phyloP scores from a whole-genome alignment of 2,797 vertebrate species.

The Poecilia picta region DNA sequence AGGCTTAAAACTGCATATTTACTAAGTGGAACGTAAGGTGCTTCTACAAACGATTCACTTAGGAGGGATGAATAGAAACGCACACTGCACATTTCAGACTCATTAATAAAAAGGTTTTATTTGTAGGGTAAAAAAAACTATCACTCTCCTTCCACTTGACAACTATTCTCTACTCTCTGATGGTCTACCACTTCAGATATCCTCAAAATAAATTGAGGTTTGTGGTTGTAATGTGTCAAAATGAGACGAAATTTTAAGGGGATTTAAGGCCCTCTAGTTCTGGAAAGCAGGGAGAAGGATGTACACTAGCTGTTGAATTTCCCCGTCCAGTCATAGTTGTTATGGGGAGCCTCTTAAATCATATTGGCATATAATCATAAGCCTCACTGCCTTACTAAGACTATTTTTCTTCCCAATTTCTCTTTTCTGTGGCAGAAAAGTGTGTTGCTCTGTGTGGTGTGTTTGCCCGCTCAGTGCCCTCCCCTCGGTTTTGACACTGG shows the following conservation, averaged over 20 bases:
- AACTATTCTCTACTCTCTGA: not conserved
- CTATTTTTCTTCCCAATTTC: slow-evolving; percentile 63
- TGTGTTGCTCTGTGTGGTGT: slow-evolving; percentile 56
- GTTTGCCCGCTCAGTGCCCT: slow-evolving; percentile 70
- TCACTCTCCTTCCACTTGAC: not conserved
- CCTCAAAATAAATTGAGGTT: not conserved
- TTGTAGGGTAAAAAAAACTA: not conserved
- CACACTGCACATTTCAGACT: not conserved
- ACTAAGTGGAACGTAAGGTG: not conserved
- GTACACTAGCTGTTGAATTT: slow-evolving; percentile 21
- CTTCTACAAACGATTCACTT: not conserved
- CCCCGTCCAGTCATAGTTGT: slow-evolving; percentile 35
- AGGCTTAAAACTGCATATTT: not conserved
- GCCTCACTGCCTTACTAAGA: slow-evolving; percentile 77
- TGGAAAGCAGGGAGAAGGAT: slow-evolving; percentile 6
- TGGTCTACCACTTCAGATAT: not conserved
- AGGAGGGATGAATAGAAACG: not conserved
- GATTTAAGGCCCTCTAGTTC: slow-evolving; percentile 8
- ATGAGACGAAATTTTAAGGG: not conserved
- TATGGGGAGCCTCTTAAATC: slow-evolving; percentile 52
- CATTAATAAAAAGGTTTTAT: not conserved
- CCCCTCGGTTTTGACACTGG: slow-evolving; percentile 71
- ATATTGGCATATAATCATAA: slow-evolving; percentile 75
- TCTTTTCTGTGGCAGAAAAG: slow-evolving; percentile 50
- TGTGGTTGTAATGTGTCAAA: not conserved